Evolutionary conservation across 2,113 vertebrate genomes (phyloP).

Genomic region (Ammodytes dubius): DNA sequence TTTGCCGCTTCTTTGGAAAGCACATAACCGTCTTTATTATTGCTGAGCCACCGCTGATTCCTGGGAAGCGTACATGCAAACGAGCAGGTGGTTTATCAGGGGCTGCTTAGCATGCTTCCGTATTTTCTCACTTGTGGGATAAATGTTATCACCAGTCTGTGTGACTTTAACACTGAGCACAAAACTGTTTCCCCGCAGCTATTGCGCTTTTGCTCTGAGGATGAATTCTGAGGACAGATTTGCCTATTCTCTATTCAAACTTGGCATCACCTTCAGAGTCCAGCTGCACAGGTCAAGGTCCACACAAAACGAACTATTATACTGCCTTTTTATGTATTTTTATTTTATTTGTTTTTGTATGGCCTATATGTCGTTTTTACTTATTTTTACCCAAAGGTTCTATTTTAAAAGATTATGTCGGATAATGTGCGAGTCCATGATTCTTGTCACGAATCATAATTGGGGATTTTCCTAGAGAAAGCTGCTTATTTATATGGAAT

Average conservation of each 20-base stretch:
- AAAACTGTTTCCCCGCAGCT: no score
- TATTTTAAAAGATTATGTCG: neutral
- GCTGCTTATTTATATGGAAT: neutral
- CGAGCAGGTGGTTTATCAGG: neutral
- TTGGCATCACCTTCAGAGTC: conserved; percentile 1
- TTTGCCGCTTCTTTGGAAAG: neutral
- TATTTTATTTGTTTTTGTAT: neutral
- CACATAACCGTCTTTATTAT: conserved; percentile 39
- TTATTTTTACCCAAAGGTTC: no score
- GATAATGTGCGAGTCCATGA: no score
- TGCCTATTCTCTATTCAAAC: neutral
- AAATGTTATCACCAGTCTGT: conserved; percentile 3
- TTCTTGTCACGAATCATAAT: neutral
- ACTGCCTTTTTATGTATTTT: neutral
- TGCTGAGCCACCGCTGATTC: neutral
- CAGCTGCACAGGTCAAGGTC: neutral
- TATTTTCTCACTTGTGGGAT: neutral
- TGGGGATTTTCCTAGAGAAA: neutral
- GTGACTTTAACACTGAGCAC: neutral
- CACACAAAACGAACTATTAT: neutral
- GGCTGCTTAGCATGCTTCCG: neutral
- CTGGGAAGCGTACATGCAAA: conserved; percentile 46
- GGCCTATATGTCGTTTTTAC: no score
- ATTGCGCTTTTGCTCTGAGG: no score
- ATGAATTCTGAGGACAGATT: no score